Percentiles rank a stretch among this genome's conserved stretches.
Conservation (phyloP, 2,888 invertebrate genomes). For the Tenthredo notha region DNA sequence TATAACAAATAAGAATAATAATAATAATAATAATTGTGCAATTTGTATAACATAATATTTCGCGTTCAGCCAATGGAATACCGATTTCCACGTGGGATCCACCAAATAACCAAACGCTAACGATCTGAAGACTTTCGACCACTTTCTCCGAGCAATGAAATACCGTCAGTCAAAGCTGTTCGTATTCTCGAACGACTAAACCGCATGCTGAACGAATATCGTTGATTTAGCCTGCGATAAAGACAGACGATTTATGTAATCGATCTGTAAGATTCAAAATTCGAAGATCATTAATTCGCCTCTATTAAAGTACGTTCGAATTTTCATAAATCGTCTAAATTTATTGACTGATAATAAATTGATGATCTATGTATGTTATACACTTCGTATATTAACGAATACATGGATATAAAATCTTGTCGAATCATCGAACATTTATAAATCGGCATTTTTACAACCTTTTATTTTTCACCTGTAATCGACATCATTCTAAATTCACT, state of each 20-base stretch:
- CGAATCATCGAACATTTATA: not conserved
- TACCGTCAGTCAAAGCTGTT: constrained; percentile 17
- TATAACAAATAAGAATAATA: not conserved
- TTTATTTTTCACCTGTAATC: not conserved
- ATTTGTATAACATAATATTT: not conserved
- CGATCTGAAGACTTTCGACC: constrained; percentile 48
- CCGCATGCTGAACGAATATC: not conserved
- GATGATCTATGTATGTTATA: not conserved
- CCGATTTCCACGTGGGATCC: constrained; percentile 8
- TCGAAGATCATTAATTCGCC: not conserved
- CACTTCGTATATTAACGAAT: not conserved
- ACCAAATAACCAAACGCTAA: not conserved
- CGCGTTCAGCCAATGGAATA: not conserved
- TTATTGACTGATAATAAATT: not conserved
- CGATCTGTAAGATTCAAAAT: not conserved
- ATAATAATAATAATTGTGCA: not conserved
- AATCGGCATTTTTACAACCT: not conserved
- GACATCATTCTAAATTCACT: too few species aligned
- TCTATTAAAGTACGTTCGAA: not conserved
- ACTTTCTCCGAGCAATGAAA: constrained; percentile 53
- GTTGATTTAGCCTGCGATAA: not conserved
- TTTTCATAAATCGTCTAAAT: not conserved
- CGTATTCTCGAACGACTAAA: not conserved
- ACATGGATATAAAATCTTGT: not conserved
- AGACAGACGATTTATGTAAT: not conserved